Evolutionary conservation across 2,113 vertebrate genomes (phyloP).

Genomic region (Prunella fulvescens): DNA sequence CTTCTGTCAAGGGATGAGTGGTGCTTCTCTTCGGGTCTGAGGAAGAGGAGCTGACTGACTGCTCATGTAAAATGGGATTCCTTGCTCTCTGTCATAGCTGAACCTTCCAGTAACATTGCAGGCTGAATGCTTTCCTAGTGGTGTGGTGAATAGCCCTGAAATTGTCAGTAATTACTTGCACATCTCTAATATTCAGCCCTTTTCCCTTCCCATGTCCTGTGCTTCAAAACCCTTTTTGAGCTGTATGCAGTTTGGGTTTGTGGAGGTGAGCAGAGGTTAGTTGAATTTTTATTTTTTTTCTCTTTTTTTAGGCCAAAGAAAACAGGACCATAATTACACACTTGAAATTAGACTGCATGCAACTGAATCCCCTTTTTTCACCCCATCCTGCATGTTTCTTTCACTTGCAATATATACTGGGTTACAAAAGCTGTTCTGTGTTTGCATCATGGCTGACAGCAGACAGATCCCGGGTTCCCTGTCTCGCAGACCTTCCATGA

Average conservation of each 20-base stretch:
- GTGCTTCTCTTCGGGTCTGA: neutral
- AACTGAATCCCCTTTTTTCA: slow-evolving; percentile 58
- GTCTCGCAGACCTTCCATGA: slow-evolving; percentile 21
- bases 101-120: neutral
- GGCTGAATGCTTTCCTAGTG: neutral
- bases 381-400: slow-evolving; percentile 67
- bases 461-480: neutral
- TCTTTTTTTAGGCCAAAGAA: slow-evolving; percentile 65
- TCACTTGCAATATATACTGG: slow-evolving; percentile 69
- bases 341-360: slow-evolving; percentile 77
- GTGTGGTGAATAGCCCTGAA: slow-evolving; percentile 38
- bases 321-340: slow-evolving; percentile 75
- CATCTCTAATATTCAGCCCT: neutral
- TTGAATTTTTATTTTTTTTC: neutral
- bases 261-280: slow-evolving; percentile 49
- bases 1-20: neutral
- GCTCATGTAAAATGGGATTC: neutral
- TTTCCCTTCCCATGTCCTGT: neutral
- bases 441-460: slow-evolving; percentile 55
- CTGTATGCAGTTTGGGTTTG: slow-evolving; percentile 31
- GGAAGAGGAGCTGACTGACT: neutral
- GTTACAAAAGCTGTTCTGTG: slow-evolving; percentile 62
- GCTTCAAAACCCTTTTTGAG: slow-evolving; percentile 35
- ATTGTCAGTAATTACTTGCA: neutral
- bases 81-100: neutral